These are phyloP conservation scores for Scomber scombrus DNA, from an alignment of 2,113 vertebrate genomes.

Conservation along the genomic window DNA sequence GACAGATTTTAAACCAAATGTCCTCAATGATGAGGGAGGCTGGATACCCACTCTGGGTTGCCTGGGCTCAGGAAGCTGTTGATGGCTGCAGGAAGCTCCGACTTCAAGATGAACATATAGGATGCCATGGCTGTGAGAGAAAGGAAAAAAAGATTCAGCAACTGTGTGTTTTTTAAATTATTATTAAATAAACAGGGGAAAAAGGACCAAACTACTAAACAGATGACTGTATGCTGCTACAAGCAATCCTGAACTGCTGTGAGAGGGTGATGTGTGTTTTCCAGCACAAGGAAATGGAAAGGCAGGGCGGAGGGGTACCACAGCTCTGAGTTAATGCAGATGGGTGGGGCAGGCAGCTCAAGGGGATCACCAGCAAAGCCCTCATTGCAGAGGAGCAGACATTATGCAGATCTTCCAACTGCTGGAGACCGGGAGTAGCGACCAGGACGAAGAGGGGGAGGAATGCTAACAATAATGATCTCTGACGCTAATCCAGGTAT, in stretches of 20 bases:
- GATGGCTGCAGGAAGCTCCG: constrained; percentile 93
- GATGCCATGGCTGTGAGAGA: constrained; percentile 93
- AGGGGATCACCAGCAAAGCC: constrained; percentile 70
- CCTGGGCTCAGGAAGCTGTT: constrained; percentile 85
- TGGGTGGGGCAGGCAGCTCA: constrained; percentile 73
- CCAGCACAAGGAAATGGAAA: constrained; percentile 33
- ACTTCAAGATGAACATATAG: constrained; percentile 95
- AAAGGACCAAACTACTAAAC: constrained; percentile 3
- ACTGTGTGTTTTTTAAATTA: constrained; percentile 1
- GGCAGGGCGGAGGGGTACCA: constrained; percentile 17
- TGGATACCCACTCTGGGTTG: constrained; percentile 85
- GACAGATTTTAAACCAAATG: constrained; percentile 25
- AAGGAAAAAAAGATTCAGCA: constrained; percentile 29
- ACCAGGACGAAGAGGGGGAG: constrained; percentile 55
- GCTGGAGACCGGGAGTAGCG: constrained; percentile 37
- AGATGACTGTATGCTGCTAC: constrained; percentile 11
- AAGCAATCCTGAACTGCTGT: constrained; percentile 4
- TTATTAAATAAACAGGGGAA: neutral
- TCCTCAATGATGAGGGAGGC: constrained; percentile 10
- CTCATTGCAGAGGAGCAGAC: constrained; percentile 60
- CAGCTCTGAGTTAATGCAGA: constrained; percentile 62
- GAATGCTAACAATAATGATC: constrained; percentile 82
- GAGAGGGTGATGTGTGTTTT: constrained; percentile 40
- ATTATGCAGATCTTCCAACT: constrained; percentile 67
- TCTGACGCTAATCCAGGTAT: constrained; percentile 82